Base-by-base conservation (phyloP, 2,113 vertebrate genomes). In the Ellobius talpinus region DNA sequence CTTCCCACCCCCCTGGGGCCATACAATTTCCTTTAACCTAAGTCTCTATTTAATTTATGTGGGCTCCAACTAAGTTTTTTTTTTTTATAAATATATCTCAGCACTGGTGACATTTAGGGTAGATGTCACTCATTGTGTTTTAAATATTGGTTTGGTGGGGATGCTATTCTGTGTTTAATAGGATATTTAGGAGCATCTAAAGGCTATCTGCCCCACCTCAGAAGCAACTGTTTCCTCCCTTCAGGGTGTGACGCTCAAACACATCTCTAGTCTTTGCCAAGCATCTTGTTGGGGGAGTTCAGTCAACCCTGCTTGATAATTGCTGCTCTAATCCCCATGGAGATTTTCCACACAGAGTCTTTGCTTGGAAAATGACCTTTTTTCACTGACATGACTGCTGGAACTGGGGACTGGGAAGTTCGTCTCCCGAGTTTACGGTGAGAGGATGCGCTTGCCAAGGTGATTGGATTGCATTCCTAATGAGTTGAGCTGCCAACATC, bases 391-490 rank as follows among this genome's bases (percentile, higher is more conserved):
- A 12, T 47, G 93, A 82, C 39, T 26, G 7, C 33, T 21, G 66
- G 87, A 81, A 78, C 63, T 47, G 17, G n/a, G 61, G 94, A 24
- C 3, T n/a, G 16, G 65, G 4, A 33, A 66, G 39, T 88, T 81
- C 61, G 17, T 93, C 87, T 93, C 76, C 16, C 21, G 95, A 94
- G 87, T 95, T 97, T 96, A 52, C 52, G 66, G 74, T 85, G 93
- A 97, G 63, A 89, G 78, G 66, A 82, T 96, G 74, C 52, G 93
- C 92, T 81, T 82, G 92, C 91, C 92, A 96, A 92, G 72, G 93
- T 95, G 97, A 96, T 93, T 94, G 95, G 92, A 82, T 90, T 96
- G 97, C 94, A 95, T 96, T 96, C 87, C 91, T 97, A 96, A 96
- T 96, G 87, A 92, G 55, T 72, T 0, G 33, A 93, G 92, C 90